Evolutionary conservation across 2,888 invertebrate species (phyloP), one percentile per base, ranked within the genome.

Genomic region (Ecdyonurus torrentis): DNA sequence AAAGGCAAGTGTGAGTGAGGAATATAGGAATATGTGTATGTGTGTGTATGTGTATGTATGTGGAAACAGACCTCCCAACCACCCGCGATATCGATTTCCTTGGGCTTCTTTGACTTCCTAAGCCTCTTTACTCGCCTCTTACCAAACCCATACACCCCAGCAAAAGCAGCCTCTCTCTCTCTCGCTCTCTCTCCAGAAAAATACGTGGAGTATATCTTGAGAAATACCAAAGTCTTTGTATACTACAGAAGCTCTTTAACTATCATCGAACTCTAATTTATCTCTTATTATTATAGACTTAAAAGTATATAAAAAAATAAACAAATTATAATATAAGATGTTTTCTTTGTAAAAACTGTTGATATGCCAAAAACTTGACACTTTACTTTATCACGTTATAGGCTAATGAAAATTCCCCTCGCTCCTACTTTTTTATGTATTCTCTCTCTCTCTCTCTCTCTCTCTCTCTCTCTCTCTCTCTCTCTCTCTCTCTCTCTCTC

Each of bases 391-490:
- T 15, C 5, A 37, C 7, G 7, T 10, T 37, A n/a, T n/a, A n/a
- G 5, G 37, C 37, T 37, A 37, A 37, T 37, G 37, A 37, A 37
- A 37, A 37, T 15, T 24, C n/a, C 18, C 25, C 2, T 23, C 25
- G 10, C 59, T 59, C 15, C 59, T 24, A 19, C 15, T 37, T 37
- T 37, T 37, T 37, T 37, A 10, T 15, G 5, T 37, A 15, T 15
- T 37, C 15, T 10, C 15, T 58, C 20, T 58, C 58, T 58, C 50
- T 60, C 60, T n/a, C 60, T 60, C 25, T 23, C n/a, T 60, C 22
- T 24, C 23, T 60, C 19, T 24, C 60, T 19, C 50, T 20, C 15
- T 52, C 60, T 59, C 63, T 64, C 52, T 63, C 58, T 55, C 58
- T 25, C 25, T 19, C 25, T 15, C 53, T 24, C 5, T 2, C 58